Evolutionary conservation across 2,113 vertebrate genomes (phyloP), one percentile per base, ranked within the genome.

Genomic region (Hoplias malabaricus): DNA sequence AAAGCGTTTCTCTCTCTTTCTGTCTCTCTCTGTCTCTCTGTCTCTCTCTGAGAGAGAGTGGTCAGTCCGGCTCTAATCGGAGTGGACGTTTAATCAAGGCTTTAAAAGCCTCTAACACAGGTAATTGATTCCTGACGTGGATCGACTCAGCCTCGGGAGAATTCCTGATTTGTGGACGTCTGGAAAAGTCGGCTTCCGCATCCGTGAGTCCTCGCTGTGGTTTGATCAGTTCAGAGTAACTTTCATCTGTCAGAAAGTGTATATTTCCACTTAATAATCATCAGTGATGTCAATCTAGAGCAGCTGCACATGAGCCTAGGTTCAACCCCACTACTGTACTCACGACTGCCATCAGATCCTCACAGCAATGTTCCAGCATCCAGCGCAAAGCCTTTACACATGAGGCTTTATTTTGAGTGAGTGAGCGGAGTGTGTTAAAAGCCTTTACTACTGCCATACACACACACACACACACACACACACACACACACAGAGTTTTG

Each of bases 401-500:
- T n/a, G n/a, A n/a, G n/a, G n/a, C n/a, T n/a, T n/a, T n/a, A n/a
- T n/a, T n/a, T n/a, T n/a, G n/a, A n/a, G n/a, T n/a, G n/a, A n/a
- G n/a, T n/a, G n/a, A n/a, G n/a, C n/a, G n/a, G n/a, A n/a, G n/a
- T n/a, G n/a, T n/a, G n/a, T n/a, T n/a, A n/a, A n/a, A n/a, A n/a
- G n/a, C n/a, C 12, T 13, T 13, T 10, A 38, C 36, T 43, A 75
- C 27, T 61, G 48, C 34, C 33, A 38, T 43, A 57, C 54, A 62
- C 33, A 40, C 25, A 46, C 59, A 65, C 23, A 33, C 31, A 43
- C 31, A 50, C 63, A 68, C 63, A 76, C 46, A 14, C 62, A 56
- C 63, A 40, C 50, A 59, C 42, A 69, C 38, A 48, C 46, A 53
- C 38, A 46, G 43, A 27, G 29, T 77, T 82, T 73, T 73, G 76